Conservation (phyloP, 2,888 invertebrate species). For the Noctua comes region DNA sequence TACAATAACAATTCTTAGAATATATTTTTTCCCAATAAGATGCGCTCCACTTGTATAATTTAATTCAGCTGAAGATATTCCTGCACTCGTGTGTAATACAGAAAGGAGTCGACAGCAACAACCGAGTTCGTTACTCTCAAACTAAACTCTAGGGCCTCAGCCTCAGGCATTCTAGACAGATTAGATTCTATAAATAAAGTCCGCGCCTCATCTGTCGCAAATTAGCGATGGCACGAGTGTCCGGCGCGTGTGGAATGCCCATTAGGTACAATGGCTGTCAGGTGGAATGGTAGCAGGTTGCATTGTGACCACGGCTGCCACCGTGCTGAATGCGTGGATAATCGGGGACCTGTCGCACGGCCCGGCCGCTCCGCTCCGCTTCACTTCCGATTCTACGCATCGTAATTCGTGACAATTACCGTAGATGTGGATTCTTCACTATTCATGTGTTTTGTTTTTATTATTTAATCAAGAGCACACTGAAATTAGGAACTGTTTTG, state of each 20-base stretch:
- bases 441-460: constrained; percentile 39
- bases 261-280: constrained; percentile 75
- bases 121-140: constrained; percentile 7
- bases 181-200: constrained; percentile 44
- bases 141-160: constrained; percentile 6
- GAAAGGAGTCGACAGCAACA: neutral
- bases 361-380: constrained; percentile 71
- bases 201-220: constrained; percentile 54
- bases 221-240: constrained; percentile 78
- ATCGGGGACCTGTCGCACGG: constrained; percentile 89
- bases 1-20: constrained; percentile 7
- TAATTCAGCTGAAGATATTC: neutral
- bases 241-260: constrained; percentile 78
- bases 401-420: constrained; percentile 74
- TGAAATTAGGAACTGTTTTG: neutral
- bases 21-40: neutral
- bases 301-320: constrained; percentile 61
- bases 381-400: constrained; percentile 72
- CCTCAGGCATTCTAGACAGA: constrained; percentile 39
- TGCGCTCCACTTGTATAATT: neutral
- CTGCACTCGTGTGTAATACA: neutral
- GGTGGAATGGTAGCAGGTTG: constrained; percentile 75
- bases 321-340: constrained; percentile 88
- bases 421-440: constrained; percentile 56
- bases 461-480: neutral